phyloP scores from a whole-genome alignment of 2,888 invertebrate genomes.

The Gryllus longicercus region DNA sequence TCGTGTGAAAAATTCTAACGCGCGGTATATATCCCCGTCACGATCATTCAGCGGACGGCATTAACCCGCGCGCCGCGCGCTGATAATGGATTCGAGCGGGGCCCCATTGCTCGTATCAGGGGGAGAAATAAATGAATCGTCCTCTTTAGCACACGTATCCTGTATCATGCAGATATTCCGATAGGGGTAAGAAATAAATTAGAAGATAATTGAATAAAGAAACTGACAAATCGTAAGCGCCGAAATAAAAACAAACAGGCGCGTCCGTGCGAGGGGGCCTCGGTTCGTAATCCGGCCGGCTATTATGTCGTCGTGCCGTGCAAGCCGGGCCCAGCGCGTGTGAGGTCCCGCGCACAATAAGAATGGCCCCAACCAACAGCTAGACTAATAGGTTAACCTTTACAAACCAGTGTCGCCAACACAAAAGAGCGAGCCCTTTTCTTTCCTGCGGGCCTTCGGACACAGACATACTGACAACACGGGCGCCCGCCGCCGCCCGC shows the following conservation, averaged over 20 bases:
- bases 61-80: neutral
- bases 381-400: slow-evolving; percentile 6
- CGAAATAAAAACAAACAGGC: neutral
- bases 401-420: slow-evolving; percentile 17
- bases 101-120: neutral
- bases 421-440: neutral
- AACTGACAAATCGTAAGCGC: slow-evolving; percentile 1
- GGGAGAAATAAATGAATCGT: neutral
- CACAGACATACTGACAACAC: neutral
- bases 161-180: slow-evolving; percentile 17
- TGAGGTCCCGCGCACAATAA: neutral
- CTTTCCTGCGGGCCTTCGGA: too few species aligned
- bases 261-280: neutral
- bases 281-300: neutral
- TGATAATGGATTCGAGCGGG: neutral
- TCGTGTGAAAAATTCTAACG: neutral
- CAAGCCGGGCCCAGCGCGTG: neutral
- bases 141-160: neutral
- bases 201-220: slow-evolving; percentile 17
- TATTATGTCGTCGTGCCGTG: slow-evolving; percentile 8
- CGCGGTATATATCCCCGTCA: neutral
- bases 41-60: neutral
- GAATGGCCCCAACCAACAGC: neutral
- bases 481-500: neutral
- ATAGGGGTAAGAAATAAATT: slow-evolving; percentile 17